Conservation (phyloP, 2,797 vertebrate species). For the Harpagifer antarcticus region DNA sequence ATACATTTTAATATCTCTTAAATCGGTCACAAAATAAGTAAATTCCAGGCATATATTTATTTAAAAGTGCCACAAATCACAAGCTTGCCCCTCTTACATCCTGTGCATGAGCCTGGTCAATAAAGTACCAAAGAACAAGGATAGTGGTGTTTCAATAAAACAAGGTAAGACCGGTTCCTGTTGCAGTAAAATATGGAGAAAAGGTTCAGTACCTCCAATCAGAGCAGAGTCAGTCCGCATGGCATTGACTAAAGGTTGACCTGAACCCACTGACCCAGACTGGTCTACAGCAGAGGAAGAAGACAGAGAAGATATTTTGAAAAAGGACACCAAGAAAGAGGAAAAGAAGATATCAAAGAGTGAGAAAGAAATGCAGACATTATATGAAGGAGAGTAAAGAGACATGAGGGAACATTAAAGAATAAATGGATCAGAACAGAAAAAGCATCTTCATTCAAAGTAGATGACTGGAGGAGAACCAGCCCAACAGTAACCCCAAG, state of each 20-base stretch:
- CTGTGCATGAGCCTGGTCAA: too few species aligned
- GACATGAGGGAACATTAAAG: conserved; percentile 11
- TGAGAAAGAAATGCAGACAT: background rate
- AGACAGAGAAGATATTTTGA: background rate
- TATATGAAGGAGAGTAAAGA: background rate
- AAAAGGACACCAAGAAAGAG: background rate
- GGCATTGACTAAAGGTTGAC: conserved; percentile 90
- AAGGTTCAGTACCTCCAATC: conserved; percentile 91
- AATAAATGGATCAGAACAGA: conserved; percentile 32
- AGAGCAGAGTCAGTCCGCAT: conserved; percentile 93
- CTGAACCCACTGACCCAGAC: conserved; percentile 89
- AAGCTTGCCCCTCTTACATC: too few species aligned
- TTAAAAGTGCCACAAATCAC: too few species aligned
- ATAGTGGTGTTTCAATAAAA: background rate
- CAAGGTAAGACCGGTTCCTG: background rate
- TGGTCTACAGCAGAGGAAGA: conserved; percentile 87
- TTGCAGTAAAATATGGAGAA: conserved; percentile 2
- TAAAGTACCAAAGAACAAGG: background rate
- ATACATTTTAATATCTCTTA: too few species aligned
- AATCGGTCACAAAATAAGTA: too few species aligned
- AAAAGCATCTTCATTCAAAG: conserved; percentile 42
- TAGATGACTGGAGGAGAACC: conserved; percentile 21
- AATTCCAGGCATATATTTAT: too few species aligned
- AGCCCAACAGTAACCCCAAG: conserved; percentile 39
- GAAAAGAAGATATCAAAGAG: background rate